Percentiles rank a stretch among this genome's conserved stretches.
Conservation (phyloP, 2,797 vertebrate genomes). For the Morus bassanus region DNA sequence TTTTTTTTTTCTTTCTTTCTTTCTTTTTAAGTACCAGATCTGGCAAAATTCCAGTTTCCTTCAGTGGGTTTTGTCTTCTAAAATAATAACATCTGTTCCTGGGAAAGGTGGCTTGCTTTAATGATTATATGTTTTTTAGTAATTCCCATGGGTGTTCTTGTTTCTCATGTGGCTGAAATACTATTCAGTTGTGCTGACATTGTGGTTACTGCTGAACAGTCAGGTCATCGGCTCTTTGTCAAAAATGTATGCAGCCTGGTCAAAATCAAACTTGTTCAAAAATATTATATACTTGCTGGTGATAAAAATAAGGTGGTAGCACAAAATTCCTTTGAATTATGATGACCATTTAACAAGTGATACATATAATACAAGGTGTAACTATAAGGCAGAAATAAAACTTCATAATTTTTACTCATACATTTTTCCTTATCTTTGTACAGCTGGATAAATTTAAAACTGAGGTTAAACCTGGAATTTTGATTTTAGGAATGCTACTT, state of each 20-base stretch:
- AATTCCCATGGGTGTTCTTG: background rate
- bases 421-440: background rate
- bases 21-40: background rate
- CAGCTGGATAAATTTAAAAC: background rate
- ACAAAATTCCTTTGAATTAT: background rate
- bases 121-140: background rate
- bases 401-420: background rate
- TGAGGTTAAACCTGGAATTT: background rate
- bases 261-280: background rate
- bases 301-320: background rate
- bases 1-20: background rate
- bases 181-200: background rate
- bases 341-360: background rate
- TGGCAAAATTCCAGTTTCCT: slow-evolving; percentile 1
- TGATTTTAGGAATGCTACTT: background rate
- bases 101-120: background rate
- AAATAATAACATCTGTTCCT: background rate
- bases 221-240: background rate
- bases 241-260: background rate
- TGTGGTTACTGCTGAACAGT: background rate
- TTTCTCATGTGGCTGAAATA: background rate
- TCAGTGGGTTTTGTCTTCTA: background rate
- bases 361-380: background rate
- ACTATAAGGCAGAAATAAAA: background rate
- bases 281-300: background rate